Conservation (phyloP, 2,888 invertebrate genomes). For the Kuschelorhynchus macadamiae region DNA sequence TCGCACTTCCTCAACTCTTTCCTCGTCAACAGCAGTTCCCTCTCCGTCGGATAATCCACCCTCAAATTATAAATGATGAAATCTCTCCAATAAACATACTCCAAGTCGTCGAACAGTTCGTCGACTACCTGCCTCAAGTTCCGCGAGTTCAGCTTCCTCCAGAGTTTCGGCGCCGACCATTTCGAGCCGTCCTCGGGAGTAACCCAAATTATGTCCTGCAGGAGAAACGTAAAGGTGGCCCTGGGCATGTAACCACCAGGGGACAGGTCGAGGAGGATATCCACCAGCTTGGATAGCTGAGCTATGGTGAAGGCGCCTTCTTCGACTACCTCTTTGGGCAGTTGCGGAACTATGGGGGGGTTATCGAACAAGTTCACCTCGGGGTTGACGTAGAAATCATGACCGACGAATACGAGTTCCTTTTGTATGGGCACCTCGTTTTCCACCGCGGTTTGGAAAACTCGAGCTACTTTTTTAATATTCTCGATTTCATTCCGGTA, state of each 20-base stretch:
- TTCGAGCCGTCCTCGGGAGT: slow-evolving; percentile 61
- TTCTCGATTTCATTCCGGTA: slow-evolving; percentile 67
- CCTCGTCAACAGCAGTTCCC: slow-evolving; percentile 71
- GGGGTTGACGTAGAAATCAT: slow-evolving; percentile 65
- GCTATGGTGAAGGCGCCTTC: slow-evolving; percentile 60
- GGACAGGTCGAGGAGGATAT: slow-evolving; percentile 65
- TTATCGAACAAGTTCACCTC: slow-evolving; percentile 61
- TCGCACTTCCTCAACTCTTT: slow-evolving; percentile 71
- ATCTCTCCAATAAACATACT: slow-evolving; percentile 77
- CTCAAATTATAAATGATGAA: slow-evolving; percentile 75
- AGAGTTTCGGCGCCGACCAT: slow-evolving; percentile 61
- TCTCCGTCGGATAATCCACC: slow-evolving; percentile 71
- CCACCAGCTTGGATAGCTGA: slow-evolving; percentile 61
- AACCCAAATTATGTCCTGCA: slow-evolving; percentile 67
- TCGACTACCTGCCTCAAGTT: slow-evolving; percentile 62
- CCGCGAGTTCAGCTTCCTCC: slow-evolving; percentile 63
- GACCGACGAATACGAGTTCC: slow-evolving; percentile 66
- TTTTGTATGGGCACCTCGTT: slow-evolving; percentile 66
- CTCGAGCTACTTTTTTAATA: slow-evolving; percentile 62
- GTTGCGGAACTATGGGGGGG: slow-evolving; percentile 35
- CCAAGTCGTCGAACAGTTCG: slow-evolving; percentile 72
- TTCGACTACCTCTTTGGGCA: slow-evolving; percentile 22
- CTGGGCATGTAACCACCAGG: slow-evolving; percentile 66
- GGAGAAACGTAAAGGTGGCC: slow-evolving; percentile 65
- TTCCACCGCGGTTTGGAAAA: slow-evolving; percentile 66